phyloP scores from a whole-genome alignment of 2,888 invertebrate species.

The Catocala nupta region DNA sequence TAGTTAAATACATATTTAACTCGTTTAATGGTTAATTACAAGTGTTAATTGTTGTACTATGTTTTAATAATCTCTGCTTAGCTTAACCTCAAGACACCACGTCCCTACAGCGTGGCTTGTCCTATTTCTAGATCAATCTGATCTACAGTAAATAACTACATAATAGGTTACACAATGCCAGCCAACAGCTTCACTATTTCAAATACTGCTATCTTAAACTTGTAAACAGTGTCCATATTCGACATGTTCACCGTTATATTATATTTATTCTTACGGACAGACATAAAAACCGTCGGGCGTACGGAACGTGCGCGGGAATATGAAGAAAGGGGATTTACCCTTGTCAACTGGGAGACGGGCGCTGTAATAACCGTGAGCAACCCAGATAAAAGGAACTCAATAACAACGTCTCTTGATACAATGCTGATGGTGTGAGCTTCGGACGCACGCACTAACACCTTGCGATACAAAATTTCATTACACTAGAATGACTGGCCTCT shows the following conservation, averaged over 20 bases:
- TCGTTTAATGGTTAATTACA: too few relatives aligned
- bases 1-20: too few relatives aligned
- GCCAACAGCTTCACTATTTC: neutral
- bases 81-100: too few relatives aligned
- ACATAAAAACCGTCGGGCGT: conserved; percentile 53
- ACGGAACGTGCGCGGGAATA: conserved; percentile 64
- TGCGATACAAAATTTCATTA: neutral
- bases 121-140: too few relatives aligned
- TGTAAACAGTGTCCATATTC: conserved; percentile 38
- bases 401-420: conserved; percentile 58
- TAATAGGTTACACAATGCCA: too few relatives aligned
- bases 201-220: conserved; percentile 20
- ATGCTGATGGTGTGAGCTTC: conserved; percentile 40
- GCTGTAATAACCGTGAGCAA: conserved; percentile 74
- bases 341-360: conserved; percentile 76
- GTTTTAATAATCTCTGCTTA: too few relatives aligned
- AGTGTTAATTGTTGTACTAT: too few relatives aligned
- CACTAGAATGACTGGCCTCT: conserved; percentile 2
- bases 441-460: conserved; percentile 16
- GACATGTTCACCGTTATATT: conserved; percentile 38
- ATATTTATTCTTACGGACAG: conserved; percentile 53
- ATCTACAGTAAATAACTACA: too few relatives aligned
- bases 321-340: conserved; percentile 85
- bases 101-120: too few relatives aligned
- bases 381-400: conserved; percentile 71